Percentiles rank a stretch among this genome's conserved stretches.
Evolutionary conservation across 37 sponge, comb jelly and placozoan species (phyloP).

Genomic region (Aplysina aerophoba): DNA sequence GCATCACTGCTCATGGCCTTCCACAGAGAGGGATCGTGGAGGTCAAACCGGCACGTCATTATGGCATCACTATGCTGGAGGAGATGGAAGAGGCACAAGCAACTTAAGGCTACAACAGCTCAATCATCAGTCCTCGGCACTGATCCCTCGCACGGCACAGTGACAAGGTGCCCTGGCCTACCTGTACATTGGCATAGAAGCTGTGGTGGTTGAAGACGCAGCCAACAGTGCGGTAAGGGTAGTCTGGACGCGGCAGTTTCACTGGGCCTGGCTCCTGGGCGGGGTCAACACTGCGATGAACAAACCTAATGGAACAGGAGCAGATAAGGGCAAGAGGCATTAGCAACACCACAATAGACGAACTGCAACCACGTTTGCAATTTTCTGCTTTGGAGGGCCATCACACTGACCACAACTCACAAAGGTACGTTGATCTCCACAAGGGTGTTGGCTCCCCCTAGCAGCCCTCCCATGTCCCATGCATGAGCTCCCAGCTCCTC

Average conservation of each 20-base stretch:
- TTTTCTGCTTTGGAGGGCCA: too few species aligned
- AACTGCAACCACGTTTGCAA: too few species aligned
- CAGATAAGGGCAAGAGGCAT: too few species aligned
- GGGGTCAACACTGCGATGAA: conserved; percentile 69
- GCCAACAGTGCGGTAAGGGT: conserved; percentile 91
- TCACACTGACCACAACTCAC: too few species aligned
- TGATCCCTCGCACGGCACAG: not conserved
- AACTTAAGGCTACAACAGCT: not conserved
- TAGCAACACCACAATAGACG: not conserved
- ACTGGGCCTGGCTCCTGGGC: conserved; percentile 57
- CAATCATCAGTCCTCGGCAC: too few species aligned
- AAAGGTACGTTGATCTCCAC: too few species aligned
- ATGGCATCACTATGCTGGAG: conserved; percentile 68
- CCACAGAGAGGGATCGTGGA: conserved; percentile 78
- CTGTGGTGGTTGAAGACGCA: conserved; percentile 94
- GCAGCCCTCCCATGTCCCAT: too few species aligned
- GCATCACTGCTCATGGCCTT: conserved; percentile 90
- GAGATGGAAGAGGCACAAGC: not conserved
- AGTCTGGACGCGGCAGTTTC: conserved; percentile 45
- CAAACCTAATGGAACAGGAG: conserved; percentile 44
- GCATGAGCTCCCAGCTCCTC: too few species aligned
- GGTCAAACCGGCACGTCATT: conserved; percentile 63
- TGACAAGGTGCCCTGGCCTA: not conserved
- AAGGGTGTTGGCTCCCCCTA: not conserved
- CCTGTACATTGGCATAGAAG: conserved; percentile 93